Conservation (phyloP, 2,888 invertebrate genomes). For the Pocota personata region DNA sequence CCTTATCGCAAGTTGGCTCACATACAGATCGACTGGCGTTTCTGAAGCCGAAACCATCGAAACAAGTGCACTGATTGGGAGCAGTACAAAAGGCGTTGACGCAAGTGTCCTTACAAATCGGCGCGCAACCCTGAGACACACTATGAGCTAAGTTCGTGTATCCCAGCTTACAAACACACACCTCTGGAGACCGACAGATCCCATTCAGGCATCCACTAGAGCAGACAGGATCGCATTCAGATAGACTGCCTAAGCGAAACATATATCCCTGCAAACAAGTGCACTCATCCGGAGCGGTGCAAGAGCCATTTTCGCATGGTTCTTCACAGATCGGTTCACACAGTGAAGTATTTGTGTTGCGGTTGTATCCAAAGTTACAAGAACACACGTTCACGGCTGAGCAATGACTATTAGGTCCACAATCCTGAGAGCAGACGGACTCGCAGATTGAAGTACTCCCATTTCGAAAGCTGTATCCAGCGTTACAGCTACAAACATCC, state of each 20-base stretch:
- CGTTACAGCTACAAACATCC: constrained; percentile 78
- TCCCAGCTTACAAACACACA: constrained; percentile 79
- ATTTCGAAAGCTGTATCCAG: constrained; percentile 76
- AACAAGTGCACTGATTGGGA: constrained; percentile 80
- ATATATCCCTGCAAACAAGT: constrained; percentile 82
- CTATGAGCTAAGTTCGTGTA: constrained; percentile 76
- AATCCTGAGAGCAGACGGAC: constrained; percentile 80
- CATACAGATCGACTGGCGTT: constrained; percentile 78
- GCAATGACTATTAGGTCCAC: constrained; percentile 83
- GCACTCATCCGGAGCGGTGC: constrained; percentile 83
- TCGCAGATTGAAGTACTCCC: constrained; percentile 79
- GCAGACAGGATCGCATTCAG: constrained; percentile 79
- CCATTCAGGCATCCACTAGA: constrained; percentile 79
- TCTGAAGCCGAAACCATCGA: constrained; percentile 77
- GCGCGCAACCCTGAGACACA: constrained; percentile 81
- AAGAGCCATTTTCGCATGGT: constrained; percentile 79
- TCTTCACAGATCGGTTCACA: constrained; percentile 79
- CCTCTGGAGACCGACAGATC: constrained; percentile 83
- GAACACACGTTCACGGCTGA: constrained; percentile 84
- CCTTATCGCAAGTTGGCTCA: constrained; percentile 79
- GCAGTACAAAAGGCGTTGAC: constrained; percentile 83
- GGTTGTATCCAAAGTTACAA: constrained; percentile 84
- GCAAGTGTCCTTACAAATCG: constrained; percentile 84
- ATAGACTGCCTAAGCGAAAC: constrained; percentile 74
- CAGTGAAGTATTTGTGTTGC: constrained; percentile 74